These are phyloP conservation scores for Cantharis rustica DNA, from an alignment of 2,888 invertebrate genomes.

Conservation along the genomic window DNA sequence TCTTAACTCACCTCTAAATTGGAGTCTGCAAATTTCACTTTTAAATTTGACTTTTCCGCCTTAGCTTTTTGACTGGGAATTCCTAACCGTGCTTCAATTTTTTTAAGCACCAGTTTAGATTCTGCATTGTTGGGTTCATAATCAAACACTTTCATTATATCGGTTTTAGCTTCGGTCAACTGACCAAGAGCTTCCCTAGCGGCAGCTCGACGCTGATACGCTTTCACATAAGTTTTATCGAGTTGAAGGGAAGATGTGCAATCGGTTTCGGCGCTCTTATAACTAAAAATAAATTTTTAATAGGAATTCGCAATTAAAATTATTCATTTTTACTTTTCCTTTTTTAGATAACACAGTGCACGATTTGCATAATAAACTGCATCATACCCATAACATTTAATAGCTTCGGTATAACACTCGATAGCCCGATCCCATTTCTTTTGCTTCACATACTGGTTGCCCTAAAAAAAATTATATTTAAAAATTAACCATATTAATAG, in stretches of 20 bases:
- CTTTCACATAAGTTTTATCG: constrained; percentile 82
- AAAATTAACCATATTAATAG: neutral
- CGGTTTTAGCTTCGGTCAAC: constrained; percentile 71
- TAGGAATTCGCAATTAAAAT: neutral
- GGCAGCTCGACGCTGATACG: constrained; percentile 79
- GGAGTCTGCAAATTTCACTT: neutral
- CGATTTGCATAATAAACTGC: constrained; percentile 86
- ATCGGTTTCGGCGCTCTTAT: constrained; percentile 75
- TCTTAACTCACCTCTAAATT: neutral
- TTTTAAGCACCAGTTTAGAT: constrained; percentile 65
- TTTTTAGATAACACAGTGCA: constrained; percentile 83
- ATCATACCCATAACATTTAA: constrained; percentile 77
- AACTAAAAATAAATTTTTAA: constrained; percentile 55
- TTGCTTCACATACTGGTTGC: constrained; percentile 79
- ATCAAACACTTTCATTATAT: constrained; percentile 70
- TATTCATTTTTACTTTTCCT: constrained; percentile 67
- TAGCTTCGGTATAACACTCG: constrained; percentile 84
- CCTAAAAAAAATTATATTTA: constrained; percentile 58
- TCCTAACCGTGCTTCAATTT: constrained; percentile 55
- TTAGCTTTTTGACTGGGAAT: neutral
- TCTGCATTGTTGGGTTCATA: constrained; percentile 81
- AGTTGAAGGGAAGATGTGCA: constrained; percentile 79
- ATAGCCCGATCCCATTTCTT: constrained; percentile 87
- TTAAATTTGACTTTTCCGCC: neutral
- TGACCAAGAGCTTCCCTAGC: constrained; percentile 75